Percentiles rank a stretch among this genome's conserved stretches.
These are phyloP conservation scores for Rhinophrynus dorsalis DNA, from an alignment of 2,797 vertebrate species.

Conservation along the genomic window DNA sequence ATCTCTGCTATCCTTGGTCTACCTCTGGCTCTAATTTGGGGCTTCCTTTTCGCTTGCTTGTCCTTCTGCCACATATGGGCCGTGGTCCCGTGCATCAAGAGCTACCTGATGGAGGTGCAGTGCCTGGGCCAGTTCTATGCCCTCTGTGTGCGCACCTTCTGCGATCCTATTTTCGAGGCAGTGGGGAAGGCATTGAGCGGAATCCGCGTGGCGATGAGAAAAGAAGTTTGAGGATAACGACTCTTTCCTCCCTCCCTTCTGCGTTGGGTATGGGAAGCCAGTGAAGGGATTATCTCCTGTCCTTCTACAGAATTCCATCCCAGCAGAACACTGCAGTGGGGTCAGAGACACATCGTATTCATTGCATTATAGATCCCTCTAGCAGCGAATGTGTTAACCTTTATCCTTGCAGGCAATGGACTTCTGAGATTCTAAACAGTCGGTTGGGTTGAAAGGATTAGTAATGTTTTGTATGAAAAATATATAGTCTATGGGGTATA, in stretches of 20 bases:
- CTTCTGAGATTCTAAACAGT: background rate
- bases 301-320: too few relatives aligned
- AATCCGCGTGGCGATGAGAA: constrained; percentile 49
- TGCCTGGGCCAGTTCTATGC: constrained; percentile 51
- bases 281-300: too few relatives aligned
- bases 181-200: constrained; percentile 43
- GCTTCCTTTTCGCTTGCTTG: constrained; percentile 53
- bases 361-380: too few relatives aligned
- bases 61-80: constrained; percentile 57
- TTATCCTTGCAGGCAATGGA: background rate
- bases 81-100: constrained; percentile 52
- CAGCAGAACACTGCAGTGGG: too few relatives aligned
- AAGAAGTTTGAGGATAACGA: constrained; percentile 34
- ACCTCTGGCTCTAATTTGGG: constrained; percentile 52
- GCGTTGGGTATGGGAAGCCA: too few relatives aligned
- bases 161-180: constrained; percentile 54
- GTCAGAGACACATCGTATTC: background rate
- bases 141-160: constrained; percentile 51
- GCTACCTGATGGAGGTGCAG: constrained; percentile 54
- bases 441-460: too few relatives aligned
- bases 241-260: background rate
- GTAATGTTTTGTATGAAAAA: too few relatives aligned
- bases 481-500: too few relatives aligned
- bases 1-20: constrained; percentile 46
- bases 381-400: too few relatives aligned